Base-by-base conservation (phyloP, 2,113 vertebrate genomes). In the Tursiops truncatus region DNA sequence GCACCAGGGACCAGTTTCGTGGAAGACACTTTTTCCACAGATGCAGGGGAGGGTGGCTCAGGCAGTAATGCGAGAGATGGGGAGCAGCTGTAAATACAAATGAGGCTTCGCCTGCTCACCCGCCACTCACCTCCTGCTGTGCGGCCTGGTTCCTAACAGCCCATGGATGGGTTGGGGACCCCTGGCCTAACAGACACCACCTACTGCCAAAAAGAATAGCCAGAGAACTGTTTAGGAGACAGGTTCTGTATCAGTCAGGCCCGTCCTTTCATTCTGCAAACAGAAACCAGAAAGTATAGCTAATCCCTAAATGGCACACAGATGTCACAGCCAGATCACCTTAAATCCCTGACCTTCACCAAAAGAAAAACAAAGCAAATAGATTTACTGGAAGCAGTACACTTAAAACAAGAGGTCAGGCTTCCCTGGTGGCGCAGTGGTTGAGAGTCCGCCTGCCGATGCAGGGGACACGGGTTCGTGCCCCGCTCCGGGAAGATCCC, bases 351-450 rank as follows among this genome's bases (percentile, higher is more conserved):
- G 1, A 20, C 13, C 31, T 47, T 67, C 38, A 89, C 2, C 33
- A 53, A 67, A 93, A 60, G 38, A 83, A 38, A 77, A 74, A 26
- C 63, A n/a, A 53, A 91, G 33, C 60, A 68, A 50, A 70, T 2
- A 13, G 14, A 89, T 76, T 93, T 73, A 38, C 68, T 60, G 25
- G 7, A 68, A 41, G 11, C 74, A 8, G 60, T 20, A 77, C 11
- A 2, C 33, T 76, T 89, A 96, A 83, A 62, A 25, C 60, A 84
- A 96, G 58, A 70, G 50, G 76, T 53, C 50, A 3, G 47, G 12
- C 47, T 50, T 50, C 47, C 12, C 47, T 50, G 12, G 12, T 14
- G 50, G 50, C 14, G 4, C 50, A 17, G 50, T 1, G 4, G 50
- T 53, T 53, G 13, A 50, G 50, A 50, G 13, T 50, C 50, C 50